Conservation (phyloP, 2,113 vertebrate genomes). For the Podarcis raffonei region DNA sequence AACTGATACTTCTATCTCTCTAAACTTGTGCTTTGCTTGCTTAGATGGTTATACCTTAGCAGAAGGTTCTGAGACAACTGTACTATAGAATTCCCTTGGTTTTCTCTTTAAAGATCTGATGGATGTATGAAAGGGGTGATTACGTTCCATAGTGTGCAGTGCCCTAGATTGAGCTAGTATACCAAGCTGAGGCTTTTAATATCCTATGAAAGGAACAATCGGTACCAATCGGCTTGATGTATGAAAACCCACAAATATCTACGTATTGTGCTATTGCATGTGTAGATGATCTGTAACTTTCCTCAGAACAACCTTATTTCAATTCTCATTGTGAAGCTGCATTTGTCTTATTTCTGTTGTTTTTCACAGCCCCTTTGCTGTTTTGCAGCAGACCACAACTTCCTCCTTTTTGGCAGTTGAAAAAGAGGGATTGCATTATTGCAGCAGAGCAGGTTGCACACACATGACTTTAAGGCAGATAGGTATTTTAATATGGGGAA, state of each 20-base stretch:
- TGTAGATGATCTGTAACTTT: background rate
- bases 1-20: no score
- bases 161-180: no score
- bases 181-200: background rate
- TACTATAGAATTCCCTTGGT: no score
- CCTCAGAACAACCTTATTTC: background rate
- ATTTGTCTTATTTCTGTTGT: no score
- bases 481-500: slow-evolving; percentile 36
- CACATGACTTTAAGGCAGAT: rapidly evolving
- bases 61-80: no score
- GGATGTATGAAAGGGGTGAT: background rate
- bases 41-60: no score
- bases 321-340: background rate
- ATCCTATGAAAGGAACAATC: background rate
- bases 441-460: rapidly evolving
- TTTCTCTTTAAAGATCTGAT: background rate
- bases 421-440: rapidly evolving
- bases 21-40: no score
- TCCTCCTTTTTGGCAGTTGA: background rate
- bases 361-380: background rate
- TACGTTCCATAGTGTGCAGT: background rate
- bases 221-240: no score
- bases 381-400: background rate
- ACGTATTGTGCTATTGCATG: no score
- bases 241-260: no score